phyloP scores from a whole-genome alignment of 2,113 vertebrate species.

The Ivindomyrus marchei region DNA sequence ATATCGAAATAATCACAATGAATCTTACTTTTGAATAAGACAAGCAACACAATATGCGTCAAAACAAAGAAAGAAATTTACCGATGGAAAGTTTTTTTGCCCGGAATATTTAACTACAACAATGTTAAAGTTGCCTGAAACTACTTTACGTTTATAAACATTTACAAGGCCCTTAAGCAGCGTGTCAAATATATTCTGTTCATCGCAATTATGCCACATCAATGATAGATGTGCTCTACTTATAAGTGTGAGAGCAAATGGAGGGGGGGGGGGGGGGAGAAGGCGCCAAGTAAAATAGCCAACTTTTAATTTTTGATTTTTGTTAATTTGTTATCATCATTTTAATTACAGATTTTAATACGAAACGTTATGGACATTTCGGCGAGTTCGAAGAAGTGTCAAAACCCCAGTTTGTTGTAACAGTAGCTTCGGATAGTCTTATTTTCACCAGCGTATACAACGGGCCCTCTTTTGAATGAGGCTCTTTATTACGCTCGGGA shows the following conservation, averaged over 20 bases:
- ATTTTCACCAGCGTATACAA: slow-evolving; percentile 72
- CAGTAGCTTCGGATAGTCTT: slow-evolving; percentile 79
- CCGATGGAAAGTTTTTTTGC: background rate
- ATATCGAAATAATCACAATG: background rate
- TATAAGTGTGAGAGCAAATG: background rate
- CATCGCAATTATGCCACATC: slow-evolving; percentile 8
- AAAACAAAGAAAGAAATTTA: background rate
- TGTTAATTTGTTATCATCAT: background rate
- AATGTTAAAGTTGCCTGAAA: background rate
- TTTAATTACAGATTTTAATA: slow-evolving; percentile 8
- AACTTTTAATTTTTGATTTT: background rate
- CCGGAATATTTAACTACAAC: background rate
- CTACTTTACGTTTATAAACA: background rate
- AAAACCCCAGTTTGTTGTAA: slow-evolving; percentile 66
- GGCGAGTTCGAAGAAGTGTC: slow-evolving; percentile 54
- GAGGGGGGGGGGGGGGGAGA: too few relatives aligned
- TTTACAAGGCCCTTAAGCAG: background rate
- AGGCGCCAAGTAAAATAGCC: background rate
- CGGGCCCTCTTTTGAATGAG: slow-evolving; percentile 85
- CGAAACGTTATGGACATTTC: background rate
- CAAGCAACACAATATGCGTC: background rate
- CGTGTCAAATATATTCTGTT: slow-evolving; percentile 7
- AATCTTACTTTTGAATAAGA: background rate
- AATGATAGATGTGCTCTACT: background rate
- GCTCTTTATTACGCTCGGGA: slow-evolving; percentile 89